Evolutionary conservation across 2,113 vertebrate genomes (phyloP).

Genomic region (Gopherus flavomarginatus): DNA sequence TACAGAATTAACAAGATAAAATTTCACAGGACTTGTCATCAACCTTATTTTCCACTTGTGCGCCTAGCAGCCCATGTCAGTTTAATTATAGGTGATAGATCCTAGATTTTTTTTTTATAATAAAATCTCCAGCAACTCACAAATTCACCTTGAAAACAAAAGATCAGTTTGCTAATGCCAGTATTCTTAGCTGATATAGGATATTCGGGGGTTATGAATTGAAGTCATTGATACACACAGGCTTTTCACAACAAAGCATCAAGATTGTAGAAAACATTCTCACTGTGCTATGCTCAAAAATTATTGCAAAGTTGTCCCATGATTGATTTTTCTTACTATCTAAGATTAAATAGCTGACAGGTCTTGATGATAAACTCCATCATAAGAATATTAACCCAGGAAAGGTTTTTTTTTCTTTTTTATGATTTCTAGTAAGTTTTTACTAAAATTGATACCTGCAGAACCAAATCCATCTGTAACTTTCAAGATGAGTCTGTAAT

Average conservation of each 20-base stretch:
- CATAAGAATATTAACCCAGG: conserved; percentile 70
- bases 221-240: neutral
- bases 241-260: neutral
- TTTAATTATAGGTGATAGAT: neutral
- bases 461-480: conserved; percentile 28
- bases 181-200: neutral
- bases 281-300: neutral
- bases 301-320: conserved; percentile 57
- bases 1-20: neutral
- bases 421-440: conserved; percentile 3
- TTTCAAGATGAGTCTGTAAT: conserved; percentile 66
- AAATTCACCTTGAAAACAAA: neutral
- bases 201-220: neutral
- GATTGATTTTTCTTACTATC: conserved; percentile 68
- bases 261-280: neutral
- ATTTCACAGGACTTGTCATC: neutral
- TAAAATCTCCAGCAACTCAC: neutral
- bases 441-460: conserved; percentile 39
- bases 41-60: neutral
- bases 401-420: neutral
- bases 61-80: neutral
- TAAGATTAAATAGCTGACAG: conserved; percentile 71
- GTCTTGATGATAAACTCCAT: conserved; percentile 60
- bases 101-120: neutral
- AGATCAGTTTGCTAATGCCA: neutral